phyloP scores from a whole-genome alignment of 2,797 vertebrate species.

The Hyperoplus lanceolatus region DNA sequence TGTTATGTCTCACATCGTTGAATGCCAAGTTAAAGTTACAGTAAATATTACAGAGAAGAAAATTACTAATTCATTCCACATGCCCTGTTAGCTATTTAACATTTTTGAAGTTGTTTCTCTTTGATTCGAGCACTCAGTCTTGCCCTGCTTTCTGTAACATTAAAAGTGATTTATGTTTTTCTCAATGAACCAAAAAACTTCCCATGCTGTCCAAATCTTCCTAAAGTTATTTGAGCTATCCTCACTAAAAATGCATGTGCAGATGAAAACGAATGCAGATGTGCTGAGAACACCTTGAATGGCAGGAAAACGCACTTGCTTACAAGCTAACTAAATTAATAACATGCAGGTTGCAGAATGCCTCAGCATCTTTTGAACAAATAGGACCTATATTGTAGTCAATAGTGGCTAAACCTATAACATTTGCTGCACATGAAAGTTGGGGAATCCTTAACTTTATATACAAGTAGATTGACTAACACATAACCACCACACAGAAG shows the following conservation, averaged over 20 bases:
- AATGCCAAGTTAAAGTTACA: slow-evolving; percentile 45
- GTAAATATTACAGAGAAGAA: slow-evolving; percentile 33
- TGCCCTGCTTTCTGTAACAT: slow-evolving; percentile 1
- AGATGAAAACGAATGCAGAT: slow-evolving; percentile 13
- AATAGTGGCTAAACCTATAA: slow-evolving; percentile 1
- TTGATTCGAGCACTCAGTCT: slow-evolving; percentile 3
- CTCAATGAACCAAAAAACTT: not conserved
- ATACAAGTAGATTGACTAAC: slow-evolving; percentile 17
- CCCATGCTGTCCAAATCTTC: not conserved
- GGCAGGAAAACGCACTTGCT: slow-evolving; percentile 16
- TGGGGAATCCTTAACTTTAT: slow-evolving; percentile 2
- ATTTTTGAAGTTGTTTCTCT: not conserved
- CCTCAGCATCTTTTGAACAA: slow-evolving; percentile 6
- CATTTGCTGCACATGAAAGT: not conserved
- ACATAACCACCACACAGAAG: slow-evolving; percentile 19
- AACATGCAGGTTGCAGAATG: slow-evolving; percentile 10
- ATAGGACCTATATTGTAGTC: slow-evolving; percentile 6
- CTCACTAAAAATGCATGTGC: slow-evolving; percentile 9
- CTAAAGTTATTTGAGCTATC: not conserved
- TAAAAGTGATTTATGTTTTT: not conserved
- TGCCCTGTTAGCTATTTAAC: no score
- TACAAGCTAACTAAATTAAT: slow-evolving; percentile 16
- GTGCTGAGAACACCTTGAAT: slow-evolving; percentile 2
- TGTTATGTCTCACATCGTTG: slow-evolving; percentile 33
- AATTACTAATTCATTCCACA: not conserved